A percentile compares a stretch with the other conserved stretches of the same genome.
Evolutionary conservation across 2,888 invertebrate genomes (phyloP).

Genomic region (Parthenolecanium corni): DNA sequence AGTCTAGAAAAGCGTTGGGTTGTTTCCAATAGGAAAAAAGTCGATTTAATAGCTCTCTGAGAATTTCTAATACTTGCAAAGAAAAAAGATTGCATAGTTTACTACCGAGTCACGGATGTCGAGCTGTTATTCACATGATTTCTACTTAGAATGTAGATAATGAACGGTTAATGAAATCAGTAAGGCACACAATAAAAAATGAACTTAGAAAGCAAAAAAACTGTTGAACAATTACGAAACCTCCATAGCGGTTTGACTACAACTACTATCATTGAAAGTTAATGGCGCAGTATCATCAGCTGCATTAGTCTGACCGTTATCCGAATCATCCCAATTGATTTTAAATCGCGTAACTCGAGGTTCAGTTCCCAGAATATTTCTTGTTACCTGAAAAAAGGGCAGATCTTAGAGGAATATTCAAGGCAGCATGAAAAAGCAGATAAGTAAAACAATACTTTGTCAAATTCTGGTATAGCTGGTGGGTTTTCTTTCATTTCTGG

Average conservation of each 20-base stretch:
- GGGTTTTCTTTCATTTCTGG: constrained; percentile 88
- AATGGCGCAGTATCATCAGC: constrained; percentile 29
- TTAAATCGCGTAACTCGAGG: constrained; percentile 93
- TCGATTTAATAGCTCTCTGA: too few relatives aligned
- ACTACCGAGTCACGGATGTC: too few relatives aligned
- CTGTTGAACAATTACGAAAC: constrained; percentile 31
- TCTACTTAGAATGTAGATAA: too few relatives aligned
- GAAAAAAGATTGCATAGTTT: too few relatives aligned
- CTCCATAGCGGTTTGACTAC: constrained; percentile 35
- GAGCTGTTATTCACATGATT: too few relatives aligned
- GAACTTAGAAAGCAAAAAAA: background rate
- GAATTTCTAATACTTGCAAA: too few relatives aligned
- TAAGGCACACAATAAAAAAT: background rate
- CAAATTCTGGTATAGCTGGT: constrained; percentile 81
- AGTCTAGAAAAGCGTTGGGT: too few relatives aligned
- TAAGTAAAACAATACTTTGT: constrained; percentile 46
- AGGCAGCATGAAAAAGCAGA: background rate
- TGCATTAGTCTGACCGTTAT: constrained; percentile 30
- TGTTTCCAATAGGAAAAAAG: too few relatives aligned
- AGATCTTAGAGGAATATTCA: background rate
- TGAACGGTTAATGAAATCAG: too few relatives aligned
- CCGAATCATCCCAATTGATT: constrained; percentile 84
- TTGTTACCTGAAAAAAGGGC: constrained; percentile 43
- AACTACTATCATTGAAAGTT: constrained; percentile 33
- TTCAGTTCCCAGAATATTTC: constrained; percentile 76